A percentile compares a stretch with the other conserved stretches of the same genome.
Evolutionary conservation across 2,888 invertebrate genomes (phyloP).

Genomic region (Doris montereyensis): DNA sequence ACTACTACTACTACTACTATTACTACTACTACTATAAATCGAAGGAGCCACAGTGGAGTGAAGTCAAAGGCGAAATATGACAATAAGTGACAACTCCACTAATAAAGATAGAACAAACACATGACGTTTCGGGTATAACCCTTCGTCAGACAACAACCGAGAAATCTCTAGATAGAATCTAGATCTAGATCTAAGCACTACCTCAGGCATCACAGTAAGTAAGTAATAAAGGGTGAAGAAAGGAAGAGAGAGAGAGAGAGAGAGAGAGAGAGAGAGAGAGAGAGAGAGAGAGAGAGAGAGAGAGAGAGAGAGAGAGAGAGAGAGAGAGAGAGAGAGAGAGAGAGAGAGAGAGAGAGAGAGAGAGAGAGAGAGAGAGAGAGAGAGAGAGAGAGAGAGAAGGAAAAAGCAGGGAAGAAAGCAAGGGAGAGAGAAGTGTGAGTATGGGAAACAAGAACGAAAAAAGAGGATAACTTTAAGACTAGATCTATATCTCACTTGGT

Average conservation of each 20-base stretch:
- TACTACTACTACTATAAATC: no score
- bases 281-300: conserved; percentile 34
- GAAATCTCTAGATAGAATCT: no score
- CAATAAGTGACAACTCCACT: no score
- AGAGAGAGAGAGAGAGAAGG: not conserved
- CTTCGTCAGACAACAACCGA: no score
- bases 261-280: conserved; percentile 33
- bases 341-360: not conserved
- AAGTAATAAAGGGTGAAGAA: not conserved
- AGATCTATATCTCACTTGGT: no score
- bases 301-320: conserved; percentile 33
- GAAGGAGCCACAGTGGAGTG: no score
- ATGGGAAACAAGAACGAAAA: not conserved
- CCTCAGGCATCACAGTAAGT: no score
- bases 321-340: not conserved
- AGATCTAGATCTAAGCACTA: not conserved
- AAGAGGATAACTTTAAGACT: not conserved
- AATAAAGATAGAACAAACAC: no score
- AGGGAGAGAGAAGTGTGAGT: no score
- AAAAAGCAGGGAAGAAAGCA: not conserved
- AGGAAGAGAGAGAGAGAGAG: not conserved
- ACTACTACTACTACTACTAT: not conserved
- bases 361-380: not conserved
- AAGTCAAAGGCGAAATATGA: no score
- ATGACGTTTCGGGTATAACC: no score